A percentile compares a stretch with the other conserved stretches of the same genome.
These are phyloP conservation scores for Malacosoma neustria DNA, from an alignment of 2,888 invertebrate species.

Conservation along the genomic window DNA sequence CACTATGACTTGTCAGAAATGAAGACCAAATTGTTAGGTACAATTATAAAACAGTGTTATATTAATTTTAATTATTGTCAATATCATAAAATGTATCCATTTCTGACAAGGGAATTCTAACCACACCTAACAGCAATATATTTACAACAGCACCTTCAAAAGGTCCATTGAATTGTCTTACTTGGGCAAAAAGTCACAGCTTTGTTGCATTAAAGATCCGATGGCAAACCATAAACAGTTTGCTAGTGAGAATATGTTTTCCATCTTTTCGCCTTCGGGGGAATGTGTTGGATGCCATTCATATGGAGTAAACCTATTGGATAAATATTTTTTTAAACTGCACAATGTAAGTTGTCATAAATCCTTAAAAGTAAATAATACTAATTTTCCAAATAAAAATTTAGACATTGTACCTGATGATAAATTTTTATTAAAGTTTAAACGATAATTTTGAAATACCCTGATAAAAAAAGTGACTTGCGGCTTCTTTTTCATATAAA, in stretches of 20 bases:
- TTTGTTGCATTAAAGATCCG: constrained; percentile 96
- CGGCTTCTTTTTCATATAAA: too few relatives aligned
- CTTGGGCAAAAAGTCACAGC: constrained; percentile 96
- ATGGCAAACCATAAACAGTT: constrained; percentile 99
- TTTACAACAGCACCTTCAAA: constrained; percentile 20
- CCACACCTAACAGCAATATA: constrained; percentile 16
- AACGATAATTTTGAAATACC: too few relatives aligned
- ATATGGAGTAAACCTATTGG: constrained; percentile 91
- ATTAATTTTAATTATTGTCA: too few relatives aligned
- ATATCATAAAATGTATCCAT: constrained; percentile 14
- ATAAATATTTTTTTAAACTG: constrained; percentile 32
- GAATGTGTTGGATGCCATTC: constrained; percentile 96
- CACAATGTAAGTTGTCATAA: too few relatives aligned
- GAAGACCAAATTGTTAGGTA: constrained; percentile 17
- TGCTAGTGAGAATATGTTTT: constrained; percentile 93
- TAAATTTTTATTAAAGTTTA: too few relatives aligned
- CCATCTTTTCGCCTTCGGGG: constrained; percentile 88
- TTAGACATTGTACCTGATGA: too few relatives aligned
- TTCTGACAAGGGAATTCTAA: constrained; percentile 16
- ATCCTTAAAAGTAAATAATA: too few relatives aligned
- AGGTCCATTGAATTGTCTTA: constrained; percentile 69
- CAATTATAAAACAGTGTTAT: too few relatives aligned
- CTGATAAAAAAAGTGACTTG: too few relatives aligned
- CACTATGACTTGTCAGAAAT: constrained; percentile 41
- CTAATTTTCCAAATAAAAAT: too few relatives aligned